Evolutionary conservation across 2,888 invertebrate genomes (phyloP).

Genomic region (Xanthorhoe designata): DNA sequence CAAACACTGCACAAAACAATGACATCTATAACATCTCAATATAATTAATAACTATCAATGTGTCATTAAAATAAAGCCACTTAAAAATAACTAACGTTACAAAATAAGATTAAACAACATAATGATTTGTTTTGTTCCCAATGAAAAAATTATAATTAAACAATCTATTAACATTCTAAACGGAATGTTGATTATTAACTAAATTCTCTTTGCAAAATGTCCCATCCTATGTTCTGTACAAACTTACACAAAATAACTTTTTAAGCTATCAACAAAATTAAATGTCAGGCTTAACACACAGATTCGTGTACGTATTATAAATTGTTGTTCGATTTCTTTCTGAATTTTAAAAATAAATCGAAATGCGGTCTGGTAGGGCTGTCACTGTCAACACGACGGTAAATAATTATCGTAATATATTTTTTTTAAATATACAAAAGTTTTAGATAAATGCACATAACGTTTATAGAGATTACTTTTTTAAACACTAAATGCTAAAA

Average conservation of each 20-base stretch:
- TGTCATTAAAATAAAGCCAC: conserved; percentile 81
- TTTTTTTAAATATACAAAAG: conserved; percentile 61
- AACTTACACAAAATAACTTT: conserved; percentile 82
- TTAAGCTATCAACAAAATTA: conserved; percentile 83
- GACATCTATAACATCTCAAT: conserved; percentile 84
- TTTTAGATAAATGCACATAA: conserved; percentile 78
- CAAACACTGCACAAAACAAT: conserved; percentile 83
- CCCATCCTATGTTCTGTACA: conserved; percentile 85
- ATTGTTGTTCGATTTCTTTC: conserved; percentile 67
- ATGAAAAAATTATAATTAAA: conserved; percentile 73
- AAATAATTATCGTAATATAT: conserved; percentile 58
- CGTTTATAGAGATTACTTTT: conserved; percentile 67
- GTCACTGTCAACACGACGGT: conserved; percentile 69
- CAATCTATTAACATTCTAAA: conserved; percentile 85
- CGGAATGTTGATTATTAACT: conserved; percentile 84
- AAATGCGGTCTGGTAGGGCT: conserved; percentile 82
- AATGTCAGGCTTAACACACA: conserved; percentile 79
- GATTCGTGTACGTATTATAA: conserved; percentile 73
- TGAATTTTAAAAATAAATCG: conserved; percentile 51
- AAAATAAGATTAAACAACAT: conserved; percentile 86
- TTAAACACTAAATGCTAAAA: conserved; percentile 76
- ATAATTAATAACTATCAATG: conserved; percentile 78
- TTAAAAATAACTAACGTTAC: conserved; percentile 85
- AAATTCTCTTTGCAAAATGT: conserved; percentile 85
- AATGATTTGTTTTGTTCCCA: conserved; percentile 85